Base-by-base conservation (phyloP, 1,140 invertebrate genomes). In the Venustaconcha ellipsiformis region DNA sequence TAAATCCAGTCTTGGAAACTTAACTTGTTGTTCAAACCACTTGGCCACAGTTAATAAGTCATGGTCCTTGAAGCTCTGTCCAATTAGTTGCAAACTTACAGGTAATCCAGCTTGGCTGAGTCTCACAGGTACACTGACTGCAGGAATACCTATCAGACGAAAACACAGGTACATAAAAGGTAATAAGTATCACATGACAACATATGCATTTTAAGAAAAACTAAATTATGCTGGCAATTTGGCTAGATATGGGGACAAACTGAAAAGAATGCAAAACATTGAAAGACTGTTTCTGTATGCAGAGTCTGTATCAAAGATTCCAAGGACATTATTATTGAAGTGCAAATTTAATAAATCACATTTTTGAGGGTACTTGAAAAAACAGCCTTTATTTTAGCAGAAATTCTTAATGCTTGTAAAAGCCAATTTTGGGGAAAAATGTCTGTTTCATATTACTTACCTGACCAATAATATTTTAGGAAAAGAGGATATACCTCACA, bases 1-100 rank as follows among this genome's bases (percentile, higher is more conserved):
- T 67, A 87, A 62, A 74, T 83, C 80, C 23, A 89, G 77, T 23
- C 66, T 67, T 57, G 80, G 78, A 81, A 88, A 88, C 64, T 86
- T 72, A 14, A 81, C 76, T 70, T 85, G 70, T 64, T 92, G 90
- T 92, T 99, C 96, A 77, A 99, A 93, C 92, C 93, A 96, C 78
- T 95, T 95, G 2, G 96, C 96, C 55, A 95, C 92, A 68, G 92
- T 93, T 4, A 99, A 90, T 60, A 99, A 85, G 70, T 92, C 87
- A 63, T 94, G 89, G 88, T 99, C 97, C 57, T 94, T 93, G 69
- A 96, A 92, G 78, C 91, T 91, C 23, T 94, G 94, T 2, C 94
- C 95, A 91, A 99, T 97, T n/a, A 99, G 88, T 90, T 99, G 98
- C 57, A 99, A 86, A 70, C 96, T 95, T 6, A 99, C 88, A 0